A percentile compares a stretch with the other conserved stretches of the same genome.
These are phyloP conservation scores for Lordiphosa stackelbergi DNA, from an alignment of 1,140 invertebrate genomes.

Conservation along the genomic window DNA sequence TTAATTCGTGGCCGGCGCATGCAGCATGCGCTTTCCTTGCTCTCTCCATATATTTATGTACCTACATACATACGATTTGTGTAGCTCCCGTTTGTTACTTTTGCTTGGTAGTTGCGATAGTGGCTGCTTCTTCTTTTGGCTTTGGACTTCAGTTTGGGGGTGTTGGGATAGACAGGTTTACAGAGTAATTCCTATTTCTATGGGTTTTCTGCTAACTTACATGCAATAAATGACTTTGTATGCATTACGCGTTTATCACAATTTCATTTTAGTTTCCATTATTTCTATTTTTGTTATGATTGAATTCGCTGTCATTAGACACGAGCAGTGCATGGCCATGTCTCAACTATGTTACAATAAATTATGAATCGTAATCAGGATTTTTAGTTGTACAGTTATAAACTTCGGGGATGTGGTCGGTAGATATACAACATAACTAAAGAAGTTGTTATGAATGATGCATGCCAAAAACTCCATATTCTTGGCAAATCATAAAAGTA, in stretches of 20 bases:
- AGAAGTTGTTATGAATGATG: constrained; percentile 8
- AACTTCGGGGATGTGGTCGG: constrained; percentile 27
- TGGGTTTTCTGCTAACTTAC: constrained; percentile 55
- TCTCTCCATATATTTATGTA: constrained; percentile 75
- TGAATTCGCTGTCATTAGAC: constrained; percentile 17
- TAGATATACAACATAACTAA: constrained; percentile 8
- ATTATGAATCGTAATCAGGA: constrained; percentile 62
- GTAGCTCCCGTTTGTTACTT: constrained; percentile 9
- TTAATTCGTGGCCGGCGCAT: constrained; percentile 68
- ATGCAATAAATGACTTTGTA: constrained; percentile 66
- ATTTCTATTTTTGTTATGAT: constrained; percentile 27
- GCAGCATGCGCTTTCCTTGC: constrained; percentile 76
- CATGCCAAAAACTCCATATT: constrained; percentile 23
- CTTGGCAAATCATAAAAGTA: constrained; percentile 45
- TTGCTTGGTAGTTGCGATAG: constrained; percentile 6
- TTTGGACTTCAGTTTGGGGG: background rate
- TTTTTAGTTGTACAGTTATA: constrained; percentile 42
- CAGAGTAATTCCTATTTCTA: constrained; percentile 23
- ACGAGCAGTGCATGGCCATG: constrained; percentile 31
- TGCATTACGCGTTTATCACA: constrained; percentile 64
- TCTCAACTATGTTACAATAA: constrained; percentile 57
- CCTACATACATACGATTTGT: constrained; percentile 2
- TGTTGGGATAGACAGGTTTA: constrained; percentile 20
- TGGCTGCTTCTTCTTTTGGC: constrained; percentile 19
- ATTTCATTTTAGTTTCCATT: constrained; percentile 61